Conservation (phyloP, 1,140 invertebrate species). For the Rhizoglyphus robini region DNA sequence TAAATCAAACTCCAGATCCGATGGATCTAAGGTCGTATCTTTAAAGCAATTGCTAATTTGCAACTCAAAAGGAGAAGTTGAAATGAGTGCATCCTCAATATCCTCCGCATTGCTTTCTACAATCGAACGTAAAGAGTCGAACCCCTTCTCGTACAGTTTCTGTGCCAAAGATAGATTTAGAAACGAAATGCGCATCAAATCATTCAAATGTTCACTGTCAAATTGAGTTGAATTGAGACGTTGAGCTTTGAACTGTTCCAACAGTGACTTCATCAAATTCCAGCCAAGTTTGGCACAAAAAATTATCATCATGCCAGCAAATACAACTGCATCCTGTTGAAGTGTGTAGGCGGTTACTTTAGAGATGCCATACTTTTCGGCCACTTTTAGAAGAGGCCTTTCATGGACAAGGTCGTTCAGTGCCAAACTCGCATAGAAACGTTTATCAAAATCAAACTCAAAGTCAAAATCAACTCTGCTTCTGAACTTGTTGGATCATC, state of each 20-base stretch:
- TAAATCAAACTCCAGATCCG: too few relatives aligned
- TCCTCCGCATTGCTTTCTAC: background rate
- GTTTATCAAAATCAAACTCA: too few relatives aligned
- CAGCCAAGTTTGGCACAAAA: conserved; percentile 87
- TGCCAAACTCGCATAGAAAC: conserved; percentile 84
- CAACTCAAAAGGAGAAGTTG: too few relatives aligned
- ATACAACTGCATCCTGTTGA: conserved; percentile 83
- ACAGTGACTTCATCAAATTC: conserved; percentile 70
- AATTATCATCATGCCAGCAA: conserved; percentile 87
- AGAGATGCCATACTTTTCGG: conserved; percentile 64
- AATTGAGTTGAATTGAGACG: conserved; percentile 85
- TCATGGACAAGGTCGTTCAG: conserved; percentile 87
- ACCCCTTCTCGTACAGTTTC: conserved; percentile 66
- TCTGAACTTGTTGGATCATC: conserved; percentile 40
- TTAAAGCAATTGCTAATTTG: too few relatives aligned
- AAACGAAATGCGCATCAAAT: conserved; percentile 68
- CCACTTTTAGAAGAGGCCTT: conserved; percentile 59
- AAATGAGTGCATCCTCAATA: background rate
- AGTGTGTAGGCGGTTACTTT: conserved; percentile 75
- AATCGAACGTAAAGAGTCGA: conserved; percentile 36
- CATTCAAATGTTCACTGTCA: conserved; percentile 79
- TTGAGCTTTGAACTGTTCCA: conserved; percentile 82
- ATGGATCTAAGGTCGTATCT: too few relatives aligned
- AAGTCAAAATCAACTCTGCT: too few relatives aligned
- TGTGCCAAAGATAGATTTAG: conserved; percentile 72